A percentile compares a stretch with the other conserved stretches of the same genome.
phyloP scores from a whole-genome alignment of 1,140 invertebrate species.

The Macrotrachela quadricornifera region DNA sequence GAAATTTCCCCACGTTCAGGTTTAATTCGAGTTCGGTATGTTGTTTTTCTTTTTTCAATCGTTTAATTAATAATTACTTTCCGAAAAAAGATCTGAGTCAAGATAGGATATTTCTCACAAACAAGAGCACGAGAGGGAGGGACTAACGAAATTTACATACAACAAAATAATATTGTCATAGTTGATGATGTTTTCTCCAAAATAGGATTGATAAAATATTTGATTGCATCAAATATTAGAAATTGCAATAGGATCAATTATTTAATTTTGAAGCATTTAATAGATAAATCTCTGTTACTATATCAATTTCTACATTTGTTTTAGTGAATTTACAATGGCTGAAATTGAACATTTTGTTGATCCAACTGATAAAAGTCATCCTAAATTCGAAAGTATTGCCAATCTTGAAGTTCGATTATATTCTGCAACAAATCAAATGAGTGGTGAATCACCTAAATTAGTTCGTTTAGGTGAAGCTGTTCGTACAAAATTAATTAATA shows the following conservation, averaged over 20 bases:
- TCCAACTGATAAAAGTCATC: conserved; percentile 61
- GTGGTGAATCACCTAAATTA: conserved; percentile 26
- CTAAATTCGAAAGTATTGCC: conserved; percentile 57
- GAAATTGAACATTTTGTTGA: conserved; percentile 99
- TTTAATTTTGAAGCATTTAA: too few species aligned
- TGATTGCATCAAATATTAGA: too few species aligned
- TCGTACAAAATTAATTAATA: conserved; percentile 47
- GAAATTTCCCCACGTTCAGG: conserved; percentile 96
- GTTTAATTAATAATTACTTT: neutral
- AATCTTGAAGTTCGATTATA: conserved; percentile 57
- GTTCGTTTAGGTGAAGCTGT: conserved; percentile 28
- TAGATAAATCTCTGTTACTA: too few species aligned
- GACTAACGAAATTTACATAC: neutral
- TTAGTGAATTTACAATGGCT: conserved; percentile 87
- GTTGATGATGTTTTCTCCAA: too few species aligned
- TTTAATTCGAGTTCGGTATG: conserved; percentile 57
- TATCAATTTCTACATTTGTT: too few species aligned
- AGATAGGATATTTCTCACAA: neutral
- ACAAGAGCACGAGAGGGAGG: neutral
- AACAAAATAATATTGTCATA: neutral
- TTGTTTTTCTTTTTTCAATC: neutral
- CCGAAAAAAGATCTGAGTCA: neutral
- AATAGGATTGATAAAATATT: too few species aligned
- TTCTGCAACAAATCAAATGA: conserved; percentile 85
- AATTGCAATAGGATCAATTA: too few species aligned